phyloP scores from a whole-genome alignment of 2,113 vertebrate species.

The Petrocephalus zakoni region DNA sequence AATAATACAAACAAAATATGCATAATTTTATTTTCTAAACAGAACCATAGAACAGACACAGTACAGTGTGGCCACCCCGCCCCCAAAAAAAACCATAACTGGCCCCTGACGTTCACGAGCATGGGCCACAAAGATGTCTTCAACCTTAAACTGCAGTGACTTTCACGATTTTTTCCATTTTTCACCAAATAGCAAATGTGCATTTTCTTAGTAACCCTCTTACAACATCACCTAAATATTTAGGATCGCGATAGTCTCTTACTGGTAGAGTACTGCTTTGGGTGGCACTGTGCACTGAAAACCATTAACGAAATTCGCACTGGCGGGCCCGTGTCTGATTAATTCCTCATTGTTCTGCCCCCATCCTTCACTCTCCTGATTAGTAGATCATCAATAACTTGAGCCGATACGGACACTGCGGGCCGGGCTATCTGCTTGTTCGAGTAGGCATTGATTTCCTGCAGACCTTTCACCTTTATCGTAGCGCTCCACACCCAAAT shows the following conservation, averaged over 20 bases:
- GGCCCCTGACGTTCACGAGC: background rate
- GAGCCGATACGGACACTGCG: constrained; percentile 25
- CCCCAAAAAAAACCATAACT: too few species aligned
- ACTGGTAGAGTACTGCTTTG: background rate
- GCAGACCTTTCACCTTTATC: constrained; percentile 45
- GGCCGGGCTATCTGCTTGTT: constrained; percentile 23
- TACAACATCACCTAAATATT: background rate
- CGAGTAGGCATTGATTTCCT: constrained; percentile 39
- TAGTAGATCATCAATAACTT: constrained; percentile 26
- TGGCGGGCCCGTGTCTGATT: background rate
- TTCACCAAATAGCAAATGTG: background rate
- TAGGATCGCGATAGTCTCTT: background rate
- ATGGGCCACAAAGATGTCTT: background rate
- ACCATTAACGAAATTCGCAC: background rate
- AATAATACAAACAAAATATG: too few species aligned
- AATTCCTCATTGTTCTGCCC: background rate
- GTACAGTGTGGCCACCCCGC: too few species aligned
- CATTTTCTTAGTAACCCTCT: background rate
- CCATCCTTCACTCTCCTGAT: background rate
- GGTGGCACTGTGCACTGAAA: background rate
- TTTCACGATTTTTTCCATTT: background rate
- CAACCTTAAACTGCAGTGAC: background rate
- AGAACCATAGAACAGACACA: too few species aligned
- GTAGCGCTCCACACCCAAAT: constrained; percentile 38
- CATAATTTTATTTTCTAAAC: too few species aligned